phyloP scores from a whole-genome alignment of 2,888 invertebrate species.

The Operophtera brumata region DNA sequence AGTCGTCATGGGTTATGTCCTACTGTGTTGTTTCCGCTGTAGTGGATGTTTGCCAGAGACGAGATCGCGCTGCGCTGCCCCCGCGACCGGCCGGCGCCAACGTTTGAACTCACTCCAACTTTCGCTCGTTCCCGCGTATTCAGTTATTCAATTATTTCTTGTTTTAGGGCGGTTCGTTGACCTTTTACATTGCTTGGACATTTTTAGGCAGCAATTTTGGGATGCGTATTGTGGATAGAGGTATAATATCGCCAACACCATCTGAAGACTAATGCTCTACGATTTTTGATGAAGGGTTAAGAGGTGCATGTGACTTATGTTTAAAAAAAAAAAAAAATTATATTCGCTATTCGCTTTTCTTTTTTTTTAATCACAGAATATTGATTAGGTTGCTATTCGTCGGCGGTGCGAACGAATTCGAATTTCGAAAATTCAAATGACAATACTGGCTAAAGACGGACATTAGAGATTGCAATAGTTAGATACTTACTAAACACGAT shows the following conservation, averaged over 20 bases:
- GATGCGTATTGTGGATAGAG: background rate
- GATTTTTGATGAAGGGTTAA: no score
- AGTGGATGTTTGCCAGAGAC: constrained; percentile 47
- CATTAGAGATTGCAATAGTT: no score
- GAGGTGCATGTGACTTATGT: no score
- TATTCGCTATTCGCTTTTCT: no score
- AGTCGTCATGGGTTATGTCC: background rate
- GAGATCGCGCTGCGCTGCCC: constrained; percentile 38
- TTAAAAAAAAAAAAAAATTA: no score
- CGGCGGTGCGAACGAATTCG: no score
- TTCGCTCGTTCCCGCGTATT: constrained; percentile 3
- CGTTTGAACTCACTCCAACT: constrained; percentile 19
- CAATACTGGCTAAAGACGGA: no score
- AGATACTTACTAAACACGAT: no score
- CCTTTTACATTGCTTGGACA: background rate
- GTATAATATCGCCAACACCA: background rate
- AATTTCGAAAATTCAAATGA: no score
- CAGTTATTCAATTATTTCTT: constrained; percentile 17
- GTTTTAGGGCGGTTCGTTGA: constrained; percentile 5
- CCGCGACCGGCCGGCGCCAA: constrained; percentile 22
- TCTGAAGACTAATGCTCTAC: no score
- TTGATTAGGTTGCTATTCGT: no score
- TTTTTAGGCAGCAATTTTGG: background rate
- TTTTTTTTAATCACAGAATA: no score
- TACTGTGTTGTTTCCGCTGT: constrained; percentile 18